Evolutionary conservation across 2,888 invertebrate genomes (phyloP).

Genomic region (Synanthedon tipuliformis): DNA sequence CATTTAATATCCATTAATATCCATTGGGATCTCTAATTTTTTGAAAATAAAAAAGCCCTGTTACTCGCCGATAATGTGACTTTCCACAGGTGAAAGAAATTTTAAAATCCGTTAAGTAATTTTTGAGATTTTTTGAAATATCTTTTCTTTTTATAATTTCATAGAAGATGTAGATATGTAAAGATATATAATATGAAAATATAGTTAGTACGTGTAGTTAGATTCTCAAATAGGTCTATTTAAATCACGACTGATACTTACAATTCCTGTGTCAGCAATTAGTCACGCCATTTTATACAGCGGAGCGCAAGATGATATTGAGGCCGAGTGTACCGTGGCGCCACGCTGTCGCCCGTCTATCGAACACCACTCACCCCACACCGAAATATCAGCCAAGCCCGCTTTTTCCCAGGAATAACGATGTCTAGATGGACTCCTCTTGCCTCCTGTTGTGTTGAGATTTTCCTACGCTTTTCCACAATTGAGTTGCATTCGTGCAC

Average conservation of each 20-base stretch:
- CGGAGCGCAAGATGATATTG: background rate
- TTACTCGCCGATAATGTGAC: too few relatives aligned
- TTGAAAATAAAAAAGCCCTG: too few relatives aligned
- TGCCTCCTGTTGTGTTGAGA: background rate
- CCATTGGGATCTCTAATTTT: too few relatives aligned
- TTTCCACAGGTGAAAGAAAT: too few relatives aligned
- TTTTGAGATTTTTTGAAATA: too few relatives aligned
- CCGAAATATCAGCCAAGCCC: slow-evolving; percentile 6
- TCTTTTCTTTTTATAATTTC: too few relatives aligned
- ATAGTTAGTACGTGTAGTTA: background rate
- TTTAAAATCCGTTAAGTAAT: too few relatives aligned
- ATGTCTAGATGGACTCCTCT: background rate
- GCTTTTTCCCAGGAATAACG: background rate
- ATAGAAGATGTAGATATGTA: too few relatives aligned
- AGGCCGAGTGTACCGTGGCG: slow-evolving; percentile 14
- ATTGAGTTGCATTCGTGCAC: background rate
- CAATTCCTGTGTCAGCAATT: background rate
- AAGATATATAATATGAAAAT: too few relatives aligned
- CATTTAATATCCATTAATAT: too few relatives aligned
- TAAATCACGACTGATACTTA: background rate
- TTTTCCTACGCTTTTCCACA: background rate
- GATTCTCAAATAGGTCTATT: background rate
- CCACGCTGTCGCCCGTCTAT: slow-evolving; percentile 30
- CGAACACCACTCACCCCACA: slow-evolving; percentile 12
- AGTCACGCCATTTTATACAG: too few relatives aligned